A percentile compares a stretch with the other conserved stretches of the same genome.
These are phyloP conservation scores for Drosophila ochracea DNA, from an alignment of 2,888 invertebrate genomes.

Conservation along the genomic window DNA sequence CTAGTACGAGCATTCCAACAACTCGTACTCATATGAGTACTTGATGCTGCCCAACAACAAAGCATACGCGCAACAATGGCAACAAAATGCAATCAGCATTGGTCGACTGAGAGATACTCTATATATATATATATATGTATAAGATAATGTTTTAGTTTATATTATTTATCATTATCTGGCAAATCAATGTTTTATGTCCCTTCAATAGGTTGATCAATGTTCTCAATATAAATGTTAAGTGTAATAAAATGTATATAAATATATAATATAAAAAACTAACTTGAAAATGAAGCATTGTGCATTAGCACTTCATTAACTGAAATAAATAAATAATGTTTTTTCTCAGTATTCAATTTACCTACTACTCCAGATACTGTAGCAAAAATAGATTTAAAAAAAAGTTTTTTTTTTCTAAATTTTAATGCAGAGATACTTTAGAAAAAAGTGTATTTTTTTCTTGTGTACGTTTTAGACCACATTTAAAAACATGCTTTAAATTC, in stretches of 20 bases:
- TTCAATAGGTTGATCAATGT: background rate
- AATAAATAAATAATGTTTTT: background rate
- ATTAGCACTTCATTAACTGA: no score
- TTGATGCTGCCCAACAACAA: constrained; percentile 49
- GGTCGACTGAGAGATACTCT: constrained; percentile 8
- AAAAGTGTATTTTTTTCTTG: no score
- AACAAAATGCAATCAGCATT: background rate
- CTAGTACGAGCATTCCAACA: constrained; percentile 24
- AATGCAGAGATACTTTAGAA: no score
- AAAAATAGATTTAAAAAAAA: no score
- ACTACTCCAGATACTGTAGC: background rate
- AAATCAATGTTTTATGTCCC: background rate
- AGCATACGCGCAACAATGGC: constrained; percentile 24
- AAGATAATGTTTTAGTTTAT: background rate
- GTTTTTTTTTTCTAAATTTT: background rate
- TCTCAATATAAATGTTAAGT: background rate
- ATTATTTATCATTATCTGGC: background rate
- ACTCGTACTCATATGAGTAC: constrained; percentile 16
- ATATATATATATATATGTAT: background rate
- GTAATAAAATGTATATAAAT: background rate
- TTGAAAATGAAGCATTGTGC: background rate
- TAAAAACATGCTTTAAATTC: background rate
- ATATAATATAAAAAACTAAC: no score
- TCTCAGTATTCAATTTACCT: background rate
- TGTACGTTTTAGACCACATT: background rate